phyloP scores from a whole-genome alignment of 2,888 invertebrate genomes.

The Tachina fera region DNA sequence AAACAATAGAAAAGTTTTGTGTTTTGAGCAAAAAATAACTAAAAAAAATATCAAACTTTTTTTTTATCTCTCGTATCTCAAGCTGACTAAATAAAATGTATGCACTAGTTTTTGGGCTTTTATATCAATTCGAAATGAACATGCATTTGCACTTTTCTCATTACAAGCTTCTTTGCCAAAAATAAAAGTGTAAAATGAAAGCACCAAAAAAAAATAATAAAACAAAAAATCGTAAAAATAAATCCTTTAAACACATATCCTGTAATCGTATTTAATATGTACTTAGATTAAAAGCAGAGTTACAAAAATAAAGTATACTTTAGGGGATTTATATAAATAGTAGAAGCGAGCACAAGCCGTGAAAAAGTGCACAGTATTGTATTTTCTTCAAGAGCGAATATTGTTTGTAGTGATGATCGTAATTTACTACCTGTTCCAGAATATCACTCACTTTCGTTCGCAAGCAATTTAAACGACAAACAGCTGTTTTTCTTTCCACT shows the following conservation, averaged over 20 bases:
- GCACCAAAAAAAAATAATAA: not conserved
- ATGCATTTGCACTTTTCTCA: constrained; percentile 57
- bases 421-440: too few species aligned
- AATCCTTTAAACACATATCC: constrained; percentile 28
- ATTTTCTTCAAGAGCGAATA: too few species aligned
- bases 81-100: not conserved
- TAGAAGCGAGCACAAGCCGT: too few species aligned
- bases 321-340: not conserved
- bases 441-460: too few species aligned
- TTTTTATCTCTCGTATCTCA: not conserved
- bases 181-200: not conserved
- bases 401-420: too few species aligned
- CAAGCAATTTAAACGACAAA: too few species aligned
- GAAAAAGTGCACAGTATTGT: too few species aligned
- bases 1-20: not conserved
- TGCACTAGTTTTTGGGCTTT: constrained; percentile 23
- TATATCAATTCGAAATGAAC: constrained; percentile 49
- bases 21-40: too few species aligned
- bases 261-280: not conserved
- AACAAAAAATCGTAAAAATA: constrained; percentile 6
- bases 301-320: not conserved
- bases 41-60: not conserved
- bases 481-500: too few species aligned
- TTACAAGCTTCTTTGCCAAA: not conserved
- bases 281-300: not conserved